phyloP scores from a whole-genome alignment of 2,113 vertebrate species.

The Pampusana beccarii region DNA sequence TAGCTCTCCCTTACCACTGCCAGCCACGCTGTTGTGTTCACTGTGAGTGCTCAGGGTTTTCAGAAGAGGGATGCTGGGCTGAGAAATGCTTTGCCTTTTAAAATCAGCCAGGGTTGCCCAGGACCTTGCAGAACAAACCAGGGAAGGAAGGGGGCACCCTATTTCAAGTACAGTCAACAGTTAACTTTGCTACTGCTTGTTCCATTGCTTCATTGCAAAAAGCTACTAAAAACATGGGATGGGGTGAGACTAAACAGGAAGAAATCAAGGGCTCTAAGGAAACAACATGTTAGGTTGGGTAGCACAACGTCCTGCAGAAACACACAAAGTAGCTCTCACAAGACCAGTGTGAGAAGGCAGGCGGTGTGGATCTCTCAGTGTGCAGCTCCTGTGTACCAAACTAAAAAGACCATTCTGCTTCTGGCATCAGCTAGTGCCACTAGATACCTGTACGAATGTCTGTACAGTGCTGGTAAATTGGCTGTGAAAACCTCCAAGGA shows the following conservation, averaged over 20 bases:
- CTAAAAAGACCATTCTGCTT: not conserved
- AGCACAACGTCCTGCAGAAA: not conserved
- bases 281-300: not conserved
- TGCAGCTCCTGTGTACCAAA: not conserved
- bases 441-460: not conserved
- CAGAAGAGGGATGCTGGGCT: not conserved
- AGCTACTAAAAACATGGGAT: not conserved
- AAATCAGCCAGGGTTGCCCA: not conserved
- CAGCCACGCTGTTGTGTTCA: rapidly evolving
- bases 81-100: not conserved
- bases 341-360: not conserved
- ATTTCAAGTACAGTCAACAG: not conserved
- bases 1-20: not conserved
- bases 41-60: not conserved
- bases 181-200: not conserved
- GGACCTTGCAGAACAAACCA: not conserved
- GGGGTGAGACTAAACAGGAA: conserved; percentile 24
- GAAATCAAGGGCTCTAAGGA: not conserved
- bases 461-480: not conserved
- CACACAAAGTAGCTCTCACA: not conserved
- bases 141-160: not conserved
- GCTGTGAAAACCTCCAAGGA: not conserved
- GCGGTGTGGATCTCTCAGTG: not conserved
- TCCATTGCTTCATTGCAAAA: not conserved
- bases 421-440: not conserved